A percentile compares a stretch with the other conserved stretches of the same genome.
Evolutionary conservation across 2,797 vertebrate species (phyloP).

Genomic region (Falco concolor): DNA sequence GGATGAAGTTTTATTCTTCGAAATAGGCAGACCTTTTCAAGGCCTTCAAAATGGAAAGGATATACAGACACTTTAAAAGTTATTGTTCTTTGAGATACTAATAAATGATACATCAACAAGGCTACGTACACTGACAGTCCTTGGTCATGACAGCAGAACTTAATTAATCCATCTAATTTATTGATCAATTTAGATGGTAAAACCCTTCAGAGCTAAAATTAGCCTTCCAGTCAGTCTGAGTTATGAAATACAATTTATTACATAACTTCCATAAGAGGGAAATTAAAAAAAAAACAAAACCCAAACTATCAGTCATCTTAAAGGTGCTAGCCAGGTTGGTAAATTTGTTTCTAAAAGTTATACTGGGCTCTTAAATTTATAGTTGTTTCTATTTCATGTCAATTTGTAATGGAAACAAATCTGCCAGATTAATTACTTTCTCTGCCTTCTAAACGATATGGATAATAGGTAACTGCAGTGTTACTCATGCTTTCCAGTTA

Average conservation of each 20-base stretch:
- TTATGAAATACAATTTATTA: slow-evolving; percentile 19
- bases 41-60: not conserved
- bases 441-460: not conserved
- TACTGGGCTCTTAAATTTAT: not conserved
- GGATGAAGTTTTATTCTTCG: not conserved
- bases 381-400: not conserved
- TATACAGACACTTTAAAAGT: not conserved
- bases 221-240: slow-evolving; percentile 16
- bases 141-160: slow-evolving; percentile 65
- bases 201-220: slow-evolving; percentile 60
- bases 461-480: not conserved
- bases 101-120: not conserved
- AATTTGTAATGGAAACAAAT: not conserved
- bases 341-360: not conserved
- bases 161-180: slow-evolving; percentile 77
- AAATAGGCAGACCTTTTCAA: not conserved
- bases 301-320: not conserved
- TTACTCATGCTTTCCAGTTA: not conserved
- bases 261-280: not conserved
- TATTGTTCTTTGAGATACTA: not conserved
- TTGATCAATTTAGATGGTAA: slow-evolving; percentile 74
- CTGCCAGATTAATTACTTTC: not conserved
- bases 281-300: not conserved
- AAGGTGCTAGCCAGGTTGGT: not conserved
- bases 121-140: slow-evolving; percentile 38